Percentiles rank a stretch among this genome's conserved stretches.
Evolutionary conservation across 2,888 invertebrate genomes (phyloP).

Genomic region (Cheiracanthium punctorium): DNA sequence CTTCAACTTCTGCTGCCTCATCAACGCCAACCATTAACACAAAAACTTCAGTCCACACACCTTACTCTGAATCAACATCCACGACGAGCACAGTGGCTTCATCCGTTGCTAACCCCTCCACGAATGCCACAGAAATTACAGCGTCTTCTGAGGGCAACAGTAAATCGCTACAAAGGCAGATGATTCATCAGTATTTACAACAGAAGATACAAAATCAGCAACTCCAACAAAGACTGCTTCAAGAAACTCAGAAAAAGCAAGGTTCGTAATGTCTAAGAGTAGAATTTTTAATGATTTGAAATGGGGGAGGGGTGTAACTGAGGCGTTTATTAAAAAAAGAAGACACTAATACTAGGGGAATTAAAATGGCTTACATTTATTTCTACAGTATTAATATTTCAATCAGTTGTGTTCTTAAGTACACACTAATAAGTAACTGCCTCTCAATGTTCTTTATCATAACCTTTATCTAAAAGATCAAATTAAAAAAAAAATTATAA

Average conservation of each 20-base stretch:
- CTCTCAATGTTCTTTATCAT: too few relatives aligned
- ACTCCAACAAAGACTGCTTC: conserved; percentile 13
- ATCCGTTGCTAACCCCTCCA: background rate
- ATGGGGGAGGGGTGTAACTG: too few relatives aligned
- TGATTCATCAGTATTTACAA: conserved; percentile 51
- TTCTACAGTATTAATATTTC: too few relatives aligned
- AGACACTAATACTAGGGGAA: too few relatives aligned
- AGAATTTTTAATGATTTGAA: too few relatives aligned
- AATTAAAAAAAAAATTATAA: too few relatives aligned
- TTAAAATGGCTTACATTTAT: too few relatives aligned
- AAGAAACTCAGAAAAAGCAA: conserved; percentile 41
- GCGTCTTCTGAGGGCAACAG: conserved; percentile 27
- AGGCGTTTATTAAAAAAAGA: too few relatives aligned
- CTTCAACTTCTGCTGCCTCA: conserved; percentile 75
- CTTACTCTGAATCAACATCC: conserved; percentile 5
- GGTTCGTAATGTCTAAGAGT: too few relatives aligned
- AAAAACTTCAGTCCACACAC: background rate
- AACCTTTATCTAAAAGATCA: too few relatives aligned
- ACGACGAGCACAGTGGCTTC: background rate
- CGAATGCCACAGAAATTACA: background rate
- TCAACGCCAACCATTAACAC: conserved; percentile 17
- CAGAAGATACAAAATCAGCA: conserved; percentile 65
- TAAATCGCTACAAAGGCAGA: conserved; percentile 38
- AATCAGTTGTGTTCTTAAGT: too few relatives aligned
- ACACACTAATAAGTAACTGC: too few relatives aligned